Percentiles rank a stretch among this genome's conserved stretches.
These are phyloP conservation scores for Falco naumanni DNA, from an alignment of 2,797 vertebrate species.

Conservation along the genomic window DNA sequence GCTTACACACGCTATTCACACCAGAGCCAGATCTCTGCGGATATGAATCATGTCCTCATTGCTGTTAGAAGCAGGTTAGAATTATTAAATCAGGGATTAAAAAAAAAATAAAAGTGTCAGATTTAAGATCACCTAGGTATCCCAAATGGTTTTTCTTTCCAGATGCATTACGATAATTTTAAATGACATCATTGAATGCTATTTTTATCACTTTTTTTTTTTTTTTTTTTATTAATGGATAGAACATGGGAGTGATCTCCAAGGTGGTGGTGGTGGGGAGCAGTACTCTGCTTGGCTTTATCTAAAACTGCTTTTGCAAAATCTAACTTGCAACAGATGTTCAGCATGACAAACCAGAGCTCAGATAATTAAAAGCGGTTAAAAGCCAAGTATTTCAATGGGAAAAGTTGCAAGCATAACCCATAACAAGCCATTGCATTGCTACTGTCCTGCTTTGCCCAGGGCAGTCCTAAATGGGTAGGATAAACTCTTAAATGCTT, in stretches of 20 bases:
- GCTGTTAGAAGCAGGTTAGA: constrained; percentile 20
- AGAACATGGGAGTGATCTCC: constrained; percentile 14
- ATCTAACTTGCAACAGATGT: background rate
- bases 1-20: background rate
- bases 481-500: background rate
- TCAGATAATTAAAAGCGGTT: background rate
- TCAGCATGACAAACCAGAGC: background rate
- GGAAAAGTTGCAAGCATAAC: background rate
- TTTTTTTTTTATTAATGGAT: background rate
- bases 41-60: background rate
- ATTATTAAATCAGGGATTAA: constrained; percentile 28
- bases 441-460: background rate
- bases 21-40: background rate
- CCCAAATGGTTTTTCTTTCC: constrained; percentile 30
- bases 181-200: constrained; percentile 41
- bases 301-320: background rate
- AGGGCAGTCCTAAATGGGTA: background rate
- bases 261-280: background rate
- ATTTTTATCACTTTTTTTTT: background rate
- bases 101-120: background rate
- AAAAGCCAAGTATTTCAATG: background rate
- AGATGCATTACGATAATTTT: constrained; percentile 57
- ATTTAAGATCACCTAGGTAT: constrained; percentile 24
- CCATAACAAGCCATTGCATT: background rate
- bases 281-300: background rate